Conservation (phyloP, 2,113 vertebrate genomes). For the Limanda limanda region DNA sequence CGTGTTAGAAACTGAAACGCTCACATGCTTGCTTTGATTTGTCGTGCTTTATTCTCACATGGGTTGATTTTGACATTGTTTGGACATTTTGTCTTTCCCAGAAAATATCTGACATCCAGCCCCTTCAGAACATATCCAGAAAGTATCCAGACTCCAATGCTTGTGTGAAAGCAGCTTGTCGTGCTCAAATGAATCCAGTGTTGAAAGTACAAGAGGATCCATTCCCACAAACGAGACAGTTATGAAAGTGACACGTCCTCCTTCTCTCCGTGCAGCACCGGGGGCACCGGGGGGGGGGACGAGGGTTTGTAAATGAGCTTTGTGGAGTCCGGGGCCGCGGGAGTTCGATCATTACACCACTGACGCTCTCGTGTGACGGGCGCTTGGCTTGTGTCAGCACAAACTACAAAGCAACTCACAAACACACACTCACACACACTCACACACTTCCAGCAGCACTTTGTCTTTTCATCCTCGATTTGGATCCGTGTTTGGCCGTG, state of each 20-base stretch:
- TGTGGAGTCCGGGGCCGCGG: constrained; percentile 20
- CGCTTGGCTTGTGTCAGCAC: constrained; percentile 61
- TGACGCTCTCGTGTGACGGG: constrained; percentile 37
- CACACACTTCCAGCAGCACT: neutral
- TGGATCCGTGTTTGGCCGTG: constrained; percentile 27
- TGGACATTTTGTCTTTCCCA: no score
- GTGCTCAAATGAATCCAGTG: no score
- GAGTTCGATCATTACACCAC: constrained; percentile 34
- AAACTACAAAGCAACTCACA: constrained; percentile 35
- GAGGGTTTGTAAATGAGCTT: constrained; percentile 58
- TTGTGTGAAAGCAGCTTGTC: no score
- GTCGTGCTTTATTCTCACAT: no score
- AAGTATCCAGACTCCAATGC: no score
- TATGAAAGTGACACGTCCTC: constrained; percentile 24
- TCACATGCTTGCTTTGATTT: no score
- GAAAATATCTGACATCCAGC: no score
- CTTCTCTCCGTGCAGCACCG: constrained; percentile 18
- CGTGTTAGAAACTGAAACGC: no score
- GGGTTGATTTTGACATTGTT: no score
- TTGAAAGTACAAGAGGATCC: no score
- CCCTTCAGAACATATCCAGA: no score
- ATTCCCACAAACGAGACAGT: constrained; percentile 27
- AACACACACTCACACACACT: neutral
- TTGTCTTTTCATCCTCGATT: neutral
- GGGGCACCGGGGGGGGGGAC: constrained; percentile 18